phyloP scores from a whole-genome alignment of 2,113 vertebrate species.

The Poicephalus gulielmi region DNA sequence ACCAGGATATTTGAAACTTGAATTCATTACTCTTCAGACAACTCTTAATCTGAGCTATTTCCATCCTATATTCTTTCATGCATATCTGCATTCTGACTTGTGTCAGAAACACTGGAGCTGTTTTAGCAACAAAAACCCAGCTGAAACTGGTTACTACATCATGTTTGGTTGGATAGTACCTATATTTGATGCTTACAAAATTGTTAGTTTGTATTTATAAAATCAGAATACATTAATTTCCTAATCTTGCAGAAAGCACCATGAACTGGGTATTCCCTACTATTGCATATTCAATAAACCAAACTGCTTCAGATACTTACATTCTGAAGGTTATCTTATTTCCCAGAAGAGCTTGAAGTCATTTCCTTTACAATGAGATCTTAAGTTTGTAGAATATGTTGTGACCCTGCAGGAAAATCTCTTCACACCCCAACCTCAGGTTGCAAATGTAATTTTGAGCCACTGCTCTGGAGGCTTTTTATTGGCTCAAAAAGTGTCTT shows the following conservation, averaged over 20 bases:
- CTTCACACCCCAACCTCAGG: neutral
- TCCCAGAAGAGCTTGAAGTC: slow-evolving; percentile 8
- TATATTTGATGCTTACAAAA: neutral
- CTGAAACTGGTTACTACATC: neutral
- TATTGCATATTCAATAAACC: neutral
- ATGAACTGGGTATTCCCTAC: neutral
- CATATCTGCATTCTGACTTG: neutral
- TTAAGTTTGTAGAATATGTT: neutral
- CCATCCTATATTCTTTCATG: neutral
- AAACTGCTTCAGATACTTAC: neutral
- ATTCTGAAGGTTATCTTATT: slow-evolving; percentile 45
- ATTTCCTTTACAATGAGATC: slow-evolving; percentile 39
- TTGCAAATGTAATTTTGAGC: slow-evolving; percentile 4
- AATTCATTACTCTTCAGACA: neutral
- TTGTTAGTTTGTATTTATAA: neutral
- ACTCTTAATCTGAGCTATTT: neutral
- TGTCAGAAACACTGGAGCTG: neutral
- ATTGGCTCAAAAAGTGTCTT: slow-evolving; percentile 20
- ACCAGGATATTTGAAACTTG: neutral
- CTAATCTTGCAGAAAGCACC: neutral
- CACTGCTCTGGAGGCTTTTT: neutral
- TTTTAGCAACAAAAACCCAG: neutral
- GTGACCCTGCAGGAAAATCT: slow-evolving; percentile 13
- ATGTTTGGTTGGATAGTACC: neutral
- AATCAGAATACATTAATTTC: neutral